Evolutionary conservation across 2,888 invertebrate species (phyloP).

Genomic region (Nineta flava): DNA sequence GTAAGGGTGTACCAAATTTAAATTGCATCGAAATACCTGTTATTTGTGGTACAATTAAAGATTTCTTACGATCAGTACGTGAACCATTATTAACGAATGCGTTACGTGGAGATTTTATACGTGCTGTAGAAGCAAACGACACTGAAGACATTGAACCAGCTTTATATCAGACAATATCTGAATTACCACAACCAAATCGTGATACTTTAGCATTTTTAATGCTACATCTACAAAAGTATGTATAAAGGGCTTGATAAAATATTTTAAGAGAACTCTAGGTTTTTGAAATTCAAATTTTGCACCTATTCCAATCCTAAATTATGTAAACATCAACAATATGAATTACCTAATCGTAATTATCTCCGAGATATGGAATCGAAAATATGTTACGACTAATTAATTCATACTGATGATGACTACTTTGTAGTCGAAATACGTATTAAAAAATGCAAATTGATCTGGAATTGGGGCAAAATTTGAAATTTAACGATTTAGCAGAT

Average conservation of each 20-base stretch:
- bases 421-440: too few species aligned
- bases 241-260: slow-evolving; percentile 26
- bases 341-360: too few species aligned
- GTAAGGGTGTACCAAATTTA: slow-evolving; percentile 71
- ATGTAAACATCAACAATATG: too few species aligned
- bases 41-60: slow-evolving; percentile 86
- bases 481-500: too few species aligned
- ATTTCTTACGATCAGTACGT: slow-evolving; percentile 74
- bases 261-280: too few species aligned
- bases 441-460: too few species aligned
- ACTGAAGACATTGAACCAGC: slow-evolving; percentile 43
- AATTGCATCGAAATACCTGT: slow-evolving; percentile 64
- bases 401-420: too few species aligned
- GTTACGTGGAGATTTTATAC: slow-evolving; percentile 68
- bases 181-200: slow-evolving; percentile 81
- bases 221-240: slow-evolving; percentile 64
- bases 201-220: slow-evolving; percentile 89
- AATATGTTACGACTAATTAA: too few species aligned
- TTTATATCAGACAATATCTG: slow-evolving; percentile 59
- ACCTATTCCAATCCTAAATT: too few species aligned
- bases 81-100: slow-evolving; percentile 78
- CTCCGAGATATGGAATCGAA: too few species aligned
- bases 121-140: slow-evolving; percentile 42
- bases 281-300: too few species aligned
- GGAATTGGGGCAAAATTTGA: too few species aligned